A percentile compares a stretch with the other conserved stretches of the same genome.
Evolutionary conservation across 2,113 vertebrate genomes (phyloP).

Genomic region (Cardinalis cardinalis): DNA sequence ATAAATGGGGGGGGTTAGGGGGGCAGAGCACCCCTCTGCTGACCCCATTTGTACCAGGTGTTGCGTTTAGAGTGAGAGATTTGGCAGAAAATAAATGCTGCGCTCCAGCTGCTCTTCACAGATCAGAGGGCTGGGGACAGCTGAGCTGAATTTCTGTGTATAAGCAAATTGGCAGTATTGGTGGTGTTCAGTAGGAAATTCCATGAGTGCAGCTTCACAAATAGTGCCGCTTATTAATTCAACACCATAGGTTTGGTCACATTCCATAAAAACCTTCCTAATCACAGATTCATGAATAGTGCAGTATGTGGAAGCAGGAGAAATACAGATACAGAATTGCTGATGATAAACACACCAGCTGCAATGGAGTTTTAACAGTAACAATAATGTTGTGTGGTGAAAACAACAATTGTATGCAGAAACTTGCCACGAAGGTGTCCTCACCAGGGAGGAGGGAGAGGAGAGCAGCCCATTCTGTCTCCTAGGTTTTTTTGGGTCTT

Average conservation of each 20-base stretch:
- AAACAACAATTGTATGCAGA: not conserved
- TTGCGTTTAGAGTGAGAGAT: not conserved
- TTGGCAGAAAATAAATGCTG: not conserved
- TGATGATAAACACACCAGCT: not conserved
- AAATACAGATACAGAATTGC: not conserved
- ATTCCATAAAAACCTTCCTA: not conserved
- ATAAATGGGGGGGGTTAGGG: too few species aligned
- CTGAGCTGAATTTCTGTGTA: not conserved
- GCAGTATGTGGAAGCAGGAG: not conserved
- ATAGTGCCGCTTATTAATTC: not conserved
- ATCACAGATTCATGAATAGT: not conserved
- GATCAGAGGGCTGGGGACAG: not conserved
- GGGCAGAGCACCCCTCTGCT: not conserved
- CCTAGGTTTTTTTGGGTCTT: not conserved
- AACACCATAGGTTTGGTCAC: not conserved
- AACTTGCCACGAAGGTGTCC: not conserved
- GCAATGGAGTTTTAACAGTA: not conserved
- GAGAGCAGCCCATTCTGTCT: not conserved
- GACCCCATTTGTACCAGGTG: not conserved
- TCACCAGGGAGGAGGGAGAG: not conserved
- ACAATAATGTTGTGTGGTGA: not conserved
- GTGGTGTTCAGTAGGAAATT: not conserved
- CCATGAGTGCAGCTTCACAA: not conserved
- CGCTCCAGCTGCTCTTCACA: not conserved
- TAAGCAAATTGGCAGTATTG: not conserved